A percentile compares a stretch with the other conserved stretches of the same genome.
Evolutionary conservation across 2,888 invertebrate species (phyloP).

Genomic region (Cephus runcator): DNA sequence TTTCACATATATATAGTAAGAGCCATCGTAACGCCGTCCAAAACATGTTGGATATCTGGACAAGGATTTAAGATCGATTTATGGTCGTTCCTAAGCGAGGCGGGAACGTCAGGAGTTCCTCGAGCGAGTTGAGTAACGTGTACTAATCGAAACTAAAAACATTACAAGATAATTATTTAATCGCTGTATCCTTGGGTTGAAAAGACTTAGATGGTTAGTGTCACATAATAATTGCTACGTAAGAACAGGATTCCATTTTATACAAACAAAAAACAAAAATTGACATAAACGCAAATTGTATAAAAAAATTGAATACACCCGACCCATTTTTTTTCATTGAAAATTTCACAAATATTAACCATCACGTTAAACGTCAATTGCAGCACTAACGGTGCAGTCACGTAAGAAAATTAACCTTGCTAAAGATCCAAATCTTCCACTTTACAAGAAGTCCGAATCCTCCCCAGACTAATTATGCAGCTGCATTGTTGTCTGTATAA

Average conservation of each 20-base stretch:
- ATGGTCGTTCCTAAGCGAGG: neutral
- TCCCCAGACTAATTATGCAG: neutral
- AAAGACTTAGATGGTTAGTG: neutral
- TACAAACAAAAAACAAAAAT: neutral
- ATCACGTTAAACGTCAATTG: neutral
- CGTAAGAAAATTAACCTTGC: neutral
- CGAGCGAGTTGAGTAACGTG: neutral
- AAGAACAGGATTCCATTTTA: neutral
- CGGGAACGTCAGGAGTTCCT: neutral
- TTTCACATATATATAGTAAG: neutral
- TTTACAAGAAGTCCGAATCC: neutral
- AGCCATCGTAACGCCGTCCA: neutral
- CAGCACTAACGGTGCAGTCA: neutral
- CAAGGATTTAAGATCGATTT: neutral
- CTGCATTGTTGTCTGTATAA: neutral
- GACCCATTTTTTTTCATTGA: neutral
- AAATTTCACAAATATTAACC: too few relatives aligned
- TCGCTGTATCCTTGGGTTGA: neutral
- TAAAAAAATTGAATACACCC: neutral
- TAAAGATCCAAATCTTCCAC: neutral
- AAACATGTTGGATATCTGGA: neutral
- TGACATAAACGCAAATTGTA: neutral
- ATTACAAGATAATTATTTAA: neutral
- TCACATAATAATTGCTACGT: neutral
- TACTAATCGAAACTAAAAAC: neutral